Evolutionary conservation across 2,888 invertebrate genomes (phyloP).

Genomic region (Amiota minor): DNA sequence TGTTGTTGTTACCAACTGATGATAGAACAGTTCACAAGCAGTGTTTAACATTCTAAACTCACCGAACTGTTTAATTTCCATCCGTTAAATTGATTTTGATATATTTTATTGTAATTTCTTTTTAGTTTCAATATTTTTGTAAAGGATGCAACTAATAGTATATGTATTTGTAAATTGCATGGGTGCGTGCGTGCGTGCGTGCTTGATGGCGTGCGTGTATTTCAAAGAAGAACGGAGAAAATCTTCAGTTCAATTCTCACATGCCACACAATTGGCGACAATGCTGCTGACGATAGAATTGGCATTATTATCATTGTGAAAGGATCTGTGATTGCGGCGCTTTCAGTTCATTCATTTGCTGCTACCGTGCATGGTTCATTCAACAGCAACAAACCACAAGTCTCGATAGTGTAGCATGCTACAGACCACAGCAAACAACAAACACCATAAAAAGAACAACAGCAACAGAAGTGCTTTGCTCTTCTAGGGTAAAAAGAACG

Average conservation of each 20-base stretch:
- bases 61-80: too few relatives aligned
- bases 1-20: too few relatives aligned
- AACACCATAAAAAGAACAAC: neutral
- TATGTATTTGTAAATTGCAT: neutral
- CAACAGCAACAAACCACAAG: neutral
- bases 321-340: conserved; percentile 64
- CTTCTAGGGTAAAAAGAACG: conserved; percentile 16
- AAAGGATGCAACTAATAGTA: too few relatives aligned
- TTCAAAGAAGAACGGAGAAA: neutral
- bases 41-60: too few relatives aligned
- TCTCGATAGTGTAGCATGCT: neutral
- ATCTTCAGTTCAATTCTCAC: neutral
- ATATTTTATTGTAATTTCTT: too few relatives aligned
- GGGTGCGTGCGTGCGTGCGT: conserved; percentile 12
- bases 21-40: too few relatives aligned
- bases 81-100: too few relatives aligned
- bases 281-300: conserved; percentile 34
- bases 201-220: conserved; percentile 14
- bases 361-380: neutral
- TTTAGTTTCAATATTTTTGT: too few relatives aligned
- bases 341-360: neutral
- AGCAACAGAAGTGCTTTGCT: conserved; percentile 23
- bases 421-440: conserved; percentile 21
- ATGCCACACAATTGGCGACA: conserved; percentile 30
- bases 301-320: conserved; percentile 59